Base-by-base conservation (phyloP, 2,888 invertebrate genomes). In the Yponomeuta evonymella region DNA sequence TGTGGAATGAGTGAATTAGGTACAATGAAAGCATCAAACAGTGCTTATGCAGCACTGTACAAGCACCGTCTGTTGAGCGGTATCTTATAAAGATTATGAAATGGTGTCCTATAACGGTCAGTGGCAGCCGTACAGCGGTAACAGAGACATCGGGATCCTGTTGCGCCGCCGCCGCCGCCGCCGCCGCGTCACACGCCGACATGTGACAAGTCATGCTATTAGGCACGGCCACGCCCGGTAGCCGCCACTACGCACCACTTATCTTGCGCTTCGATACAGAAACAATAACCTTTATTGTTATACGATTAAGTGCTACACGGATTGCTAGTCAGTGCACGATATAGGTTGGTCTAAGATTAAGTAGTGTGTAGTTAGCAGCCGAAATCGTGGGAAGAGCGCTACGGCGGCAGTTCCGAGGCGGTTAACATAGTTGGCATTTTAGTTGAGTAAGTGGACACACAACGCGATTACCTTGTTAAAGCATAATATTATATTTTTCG, bases 381-480 rank as follows among this genome's bases (percentile, higher is more conserved):
- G 67, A 67, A 23, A 15, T n/a, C 48, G 67, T 67, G 67, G 48
- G 66, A 66, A 66, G 33, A 30, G 30, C n/a, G 66, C n/a, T 30
- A 11, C 12, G 23, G 67, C 67, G 48, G 15, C 43, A 9, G 29
- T 67, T 67, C 67, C 67, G 67, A 67, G 67, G 67, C 48, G 43
- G 43, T 67, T 67, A 67, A 67, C n/a, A 67, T 67, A 48, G 48
- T 67, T 67, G 67, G 48, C 48, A 67, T 67, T 67, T 67, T 30
- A 65, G 30, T 30, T 12, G 67, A 48, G 67, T 67, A 67, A 67
- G 67, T 67, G 67, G 67, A 67, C 48, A 67, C 43, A 67, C 67
- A 43, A 67, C 15, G 10, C 67, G 43, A 67, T 67, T 67, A 67
- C 67, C 67, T 67, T 48, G 67, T 67, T 67, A 67, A 67, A 67